Base-by-base conservation (phyloP, 92 coral and sea anemone genomes). In the Heliopora coerulea region DNA sequence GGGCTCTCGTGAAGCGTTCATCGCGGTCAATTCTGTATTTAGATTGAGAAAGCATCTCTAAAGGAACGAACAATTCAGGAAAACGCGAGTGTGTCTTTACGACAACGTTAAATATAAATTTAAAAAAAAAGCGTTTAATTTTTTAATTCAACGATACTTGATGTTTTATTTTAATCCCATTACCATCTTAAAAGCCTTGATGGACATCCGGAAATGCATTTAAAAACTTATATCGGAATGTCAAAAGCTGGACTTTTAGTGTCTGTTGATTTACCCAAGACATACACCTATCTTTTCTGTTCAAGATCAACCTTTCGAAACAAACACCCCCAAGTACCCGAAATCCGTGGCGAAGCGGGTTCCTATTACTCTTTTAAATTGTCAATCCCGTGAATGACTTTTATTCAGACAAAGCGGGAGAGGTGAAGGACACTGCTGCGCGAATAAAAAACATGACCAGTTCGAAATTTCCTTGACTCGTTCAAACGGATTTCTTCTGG, bases 191-290 rank as follows among this genome's bases (percentile, higher is more conserved):
- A 46, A 2, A 46, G 52, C 10, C 11, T 4, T 46, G 52, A 15
- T 15, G 52, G 52, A 37, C 15, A n/a, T 46, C 52, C 52, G 52
- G 52, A 46, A 46, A 46, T 46, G 42, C 52, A 46, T 46, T 46
- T 46, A 46, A 15, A 7, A 2, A 46, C 15, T 15, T 46, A 46
- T 8, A 46, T 37, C 42, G 42, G 42, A 46, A 8, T 15, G 52
- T 8, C 52, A 46, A 46, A n/a, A n/a, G n/a, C n/a, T n/a, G n/a
- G n/a, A n/a, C 15, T 8, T 15, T 10, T 46, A 3, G 52, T 46
- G 52, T 8, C n/a, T 8, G 12, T 8, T 46, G 52, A 8, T n/a
- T 46, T 6, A 46, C n/a, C n/a, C 12, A 46, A 8, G 3, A 8
- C 2, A 8, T 46, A 46, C 52, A 46, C 7, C 52, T 3, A 8